phyloP scores from a whole-genome alignment of 2,113 vertebrate genomes.

The Brachyistius frenatus region DNA sequence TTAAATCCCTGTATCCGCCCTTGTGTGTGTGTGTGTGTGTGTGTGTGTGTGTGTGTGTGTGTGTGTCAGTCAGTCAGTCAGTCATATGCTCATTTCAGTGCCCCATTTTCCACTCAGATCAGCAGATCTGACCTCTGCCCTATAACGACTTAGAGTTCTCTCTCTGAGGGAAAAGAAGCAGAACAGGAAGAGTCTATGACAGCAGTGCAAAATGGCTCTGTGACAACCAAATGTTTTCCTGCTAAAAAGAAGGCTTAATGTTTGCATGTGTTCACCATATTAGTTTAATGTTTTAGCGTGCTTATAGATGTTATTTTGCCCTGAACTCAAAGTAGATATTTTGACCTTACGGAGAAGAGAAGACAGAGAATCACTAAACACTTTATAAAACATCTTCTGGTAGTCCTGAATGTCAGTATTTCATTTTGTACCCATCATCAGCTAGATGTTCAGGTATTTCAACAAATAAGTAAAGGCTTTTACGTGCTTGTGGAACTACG shows the following conservation, averaged over 20 bases:
- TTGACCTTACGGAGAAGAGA: no score
- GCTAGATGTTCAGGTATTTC: no score
- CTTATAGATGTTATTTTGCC: background rate
- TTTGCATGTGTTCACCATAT: background rate
- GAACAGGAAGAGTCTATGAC: background rate
- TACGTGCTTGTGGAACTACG: no score
- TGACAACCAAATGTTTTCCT: background rate
- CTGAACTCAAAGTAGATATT: background rate
- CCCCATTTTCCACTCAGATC: slow-evolving; percentile 19
- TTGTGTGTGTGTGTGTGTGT: background rate
- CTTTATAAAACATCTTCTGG: no score
- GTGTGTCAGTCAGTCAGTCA: background rate
- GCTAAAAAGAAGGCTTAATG: background rate
- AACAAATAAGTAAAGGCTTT: no score
- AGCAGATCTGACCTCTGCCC: background rate
- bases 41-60: background rate
- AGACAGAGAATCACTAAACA: no score
- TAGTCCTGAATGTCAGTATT: no score
- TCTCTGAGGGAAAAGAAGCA: background rate
- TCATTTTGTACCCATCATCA: no score
- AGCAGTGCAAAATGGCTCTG: background rate
- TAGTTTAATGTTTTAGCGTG: background rate
- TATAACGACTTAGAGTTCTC: background rate
- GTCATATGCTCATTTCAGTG: background rate
- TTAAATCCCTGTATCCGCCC: background rate